Evolutionary conservation across 2,797 vertebrate species (phyloP), one percentile per base, ranked within the genome.

Genomic region (Arnoldichthys spilopterus): DNA sequence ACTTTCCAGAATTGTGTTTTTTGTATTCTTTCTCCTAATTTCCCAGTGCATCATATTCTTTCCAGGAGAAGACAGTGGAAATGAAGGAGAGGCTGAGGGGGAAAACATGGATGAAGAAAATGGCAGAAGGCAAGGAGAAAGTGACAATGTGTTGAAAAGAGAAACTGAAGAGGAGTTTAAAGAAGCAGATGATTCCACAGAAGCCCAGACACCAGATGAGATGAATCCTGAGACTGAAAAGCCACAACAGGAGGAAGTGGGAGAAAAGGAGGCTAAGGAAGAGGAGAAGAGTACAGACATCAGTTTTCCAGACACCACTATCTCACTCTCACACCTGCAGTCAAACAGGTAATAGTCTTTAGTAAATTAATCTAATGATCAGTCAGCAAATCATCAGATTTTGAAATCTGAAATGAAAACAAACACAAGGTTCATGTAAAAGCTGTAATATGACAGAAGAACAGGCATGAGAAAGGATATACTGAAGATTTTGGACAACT

Each of bases 321-420:
- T 99, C 26, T 95, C 97, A 56, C 93, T 99, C 75, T 95, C 97
- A 0, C 96, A 99, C 81, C 92, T 99, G 45, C 97, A 97, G 74
- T 86, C 94, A 18, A 95, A 90, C 88, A 96, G 96, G 98, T 98
- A 83, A 82, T 4, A 26, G 45, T 26, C 32, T 16, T 32, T 24
- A 22, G 2, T n/a, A 63, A 59, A 9, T 40, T 3, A 20, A 37
- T 59, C 54, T 58, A 26, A 54, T 58, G 12, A 56, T 58, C 54
- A 58, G 12, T 1, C n/a, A 54, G 5, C 51, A 54, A 22, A 54
- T 18, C 32, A 22, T 37, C 18, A 22, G 9, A 56, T 18, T 22
- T 22, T 11, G 6, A 2, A 7, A 8, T 22, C 7, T 24, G 20
- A 8, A 56, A n/a, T 56, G 24, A 18, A 56, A 20, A 22, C 6